Base-by-base conservation (phyloP, 2,113 vertebrate species). In the Burhinus bistriatus region DNA sequence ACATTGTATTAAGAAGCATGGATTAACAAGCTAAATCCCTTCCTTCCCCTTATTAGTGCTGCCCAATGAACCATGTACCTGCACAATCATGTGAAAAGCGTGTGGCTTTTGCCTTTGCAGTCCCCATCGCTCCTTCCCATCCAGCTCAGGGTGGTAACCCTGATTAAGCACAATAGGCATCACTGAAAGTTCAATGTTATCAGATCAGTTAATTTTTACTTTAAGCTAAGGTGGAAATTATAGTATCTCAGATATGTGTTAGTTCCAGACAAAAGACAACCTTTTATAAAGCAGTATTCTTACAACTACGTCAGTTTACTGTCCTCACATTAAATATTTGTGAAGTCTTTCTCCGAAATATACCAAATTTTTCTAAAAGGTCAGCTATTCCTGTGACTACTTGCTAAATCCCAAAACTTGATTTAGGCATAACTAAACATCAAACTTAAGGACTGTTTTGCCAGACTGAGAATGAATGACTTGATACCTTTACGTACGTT, bases 1-100 rank as follows among this genome's bases (percentile, higher is more conserved):
- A 91, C 91, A 89, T 1, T 79, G 70, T 75, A 93, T 42, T 96
- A 96, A 87, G 81, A 68, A 89, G 70, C 87, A 79, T 15, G 70
- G 89, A 96, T 94, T 97, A 96, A 95, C 81, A 85, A 96, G 54
- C 52, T 91, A 96, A 96, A 96, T 94, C 96, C 84, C 84, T 93
- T 96, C 89, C 94, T 96, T 97, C 87, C 95, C 44, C 81, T 96
- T 89, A 90, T 96, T 93, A 96, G 57, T 32, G 70, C 73, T 93
- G 91, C 78, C 75, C 91, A 94, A 71, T 69, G 91, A 94, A 91
- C 91, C 93, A 61, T 72, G 58, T 18, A 79, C 62, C 77, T 72
- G 77, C 40, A 95, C 73, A 87, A 87, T 54, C 89, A 83, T 61
- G 91, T 83, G 91, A 91, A 94, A 95, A 45, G 57, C 0, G 0